These are phyloP conservation scores for Dissostichus mawsoni DNA, from an alignment of 2,113 vertebrate species.

Conservation along the genomic window DNA sequence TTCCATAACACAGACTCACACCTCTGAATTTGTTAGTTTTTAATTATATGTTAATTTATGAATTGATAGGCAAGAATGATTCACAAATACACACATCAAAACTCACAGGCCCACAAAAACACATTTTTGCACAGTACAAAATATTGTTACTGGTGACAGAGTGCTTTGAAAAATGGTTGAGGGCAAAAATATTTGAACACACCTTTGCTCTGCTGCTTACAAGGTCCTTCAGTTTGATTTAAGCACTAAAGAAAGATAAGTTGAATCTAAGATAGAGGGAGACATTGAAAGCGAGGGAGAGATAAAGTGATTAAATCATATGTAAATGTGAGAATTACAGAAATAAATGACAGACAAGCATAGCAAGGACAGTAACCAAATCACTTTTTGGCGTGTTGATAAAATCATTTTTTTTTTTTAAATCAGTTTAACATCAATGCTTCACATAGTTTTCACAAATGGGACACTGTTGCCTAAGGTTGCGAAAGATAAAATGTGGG, in stretches of 20 bases:
- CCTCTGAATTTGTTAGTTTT: not conserved
- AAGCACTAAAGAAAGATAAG: not conserved
- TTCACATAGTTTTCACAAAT: slow-evolving; percentile 3
- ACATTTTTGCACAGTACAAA: not conserved
- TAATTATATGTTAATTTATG: slow-evolving; percentile 3
- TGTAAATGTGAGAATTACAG: not conserved
- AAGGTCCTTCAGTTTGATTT: not conserved
- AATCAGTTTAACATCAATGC: slow-evolving; percentile 7
- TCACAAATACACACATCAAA: not conserved
- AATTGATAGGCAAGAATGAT: slow-evolving; percentile 1
- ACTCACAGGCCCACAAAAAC: not conserved
- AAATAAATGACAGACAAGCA: not conserved
- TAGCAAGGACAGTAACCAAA: not conserved
- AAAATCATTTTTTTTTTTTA: not conserved
- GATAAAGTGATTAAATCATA: not conserved
- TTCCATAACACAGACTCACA: not conserved
- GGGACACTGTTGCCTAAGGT: not conserved
- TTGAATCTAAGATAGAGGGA: not conserved
- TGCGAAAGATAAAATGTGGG: not conserved
- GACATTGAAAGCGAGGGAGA: not conserved
- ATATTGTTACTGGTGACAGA: not conserved
- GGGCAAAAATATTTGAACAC: not conserved
- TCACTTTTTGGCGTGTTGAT: not conserved
- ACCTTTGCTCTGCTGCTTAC: not conserved
- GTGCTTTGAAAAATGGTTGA: not conserved